Conservation (phyloP, 2,113 vertebrate genomes). For the Eonycteris spelaea region DNA sequence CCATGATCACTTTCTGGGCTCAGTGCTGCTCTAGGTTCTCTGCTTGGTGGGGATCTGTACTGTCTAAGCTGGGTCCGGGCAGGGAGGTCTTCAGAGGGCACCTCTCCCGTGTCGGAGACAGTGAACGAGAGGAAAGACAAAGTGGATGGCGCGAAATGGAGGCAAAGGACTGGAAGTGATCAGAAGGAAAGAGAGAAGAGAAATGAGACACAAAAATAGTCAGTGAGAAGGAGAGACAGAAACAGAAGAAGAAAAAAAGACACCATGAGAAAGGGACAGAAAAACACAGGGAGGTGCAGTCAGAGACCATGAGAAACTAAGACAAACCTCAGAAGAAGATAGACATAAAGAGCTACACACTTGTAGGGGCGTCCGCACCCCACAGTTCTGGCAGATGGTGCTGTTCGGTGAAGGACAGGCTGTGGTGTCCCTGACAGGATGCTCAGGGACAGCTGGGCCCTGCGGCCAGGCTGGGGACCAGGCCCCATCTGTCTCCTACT, state of each 20-base stretch:
- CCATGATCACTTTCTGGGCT: neutral
- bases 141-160: neutral
- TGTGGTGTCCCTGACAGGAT: neutral
- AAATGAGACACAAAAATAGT: slow-evolving; percentile 69
- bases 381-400: slow-evolving; percentile 17
- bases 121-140: neutral
- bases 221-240: neutral
- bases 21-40: neutral
- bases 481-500: slow-evolving; percentile 38
- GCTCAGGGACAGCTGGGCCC: slow-evolving; percentile 1
- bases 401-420: neutral
- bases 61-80: neutral
- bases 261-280: neutral
- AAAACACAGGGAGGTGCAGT: neutral
- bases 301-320: neutral
- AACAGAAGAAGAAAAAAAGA: slow-evolving; percentile 73
- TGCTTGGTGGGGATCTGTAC: neutral
- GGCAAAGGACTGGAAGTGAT: neutral
- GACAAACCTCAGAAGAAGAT: neutral
- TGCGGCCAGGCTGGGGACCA: neutral
- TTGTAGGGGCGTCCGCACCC: fast-evolving
- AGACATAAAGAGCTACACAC: too few relatives aligned
- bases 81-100: neutral
- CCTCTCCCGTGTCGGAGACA: neutral
- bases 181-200: neutral